phyloP scores from a whole-genome alignment of 2,113 vertebrate genomes.

The Sylvicapra grimmia region DNA sequence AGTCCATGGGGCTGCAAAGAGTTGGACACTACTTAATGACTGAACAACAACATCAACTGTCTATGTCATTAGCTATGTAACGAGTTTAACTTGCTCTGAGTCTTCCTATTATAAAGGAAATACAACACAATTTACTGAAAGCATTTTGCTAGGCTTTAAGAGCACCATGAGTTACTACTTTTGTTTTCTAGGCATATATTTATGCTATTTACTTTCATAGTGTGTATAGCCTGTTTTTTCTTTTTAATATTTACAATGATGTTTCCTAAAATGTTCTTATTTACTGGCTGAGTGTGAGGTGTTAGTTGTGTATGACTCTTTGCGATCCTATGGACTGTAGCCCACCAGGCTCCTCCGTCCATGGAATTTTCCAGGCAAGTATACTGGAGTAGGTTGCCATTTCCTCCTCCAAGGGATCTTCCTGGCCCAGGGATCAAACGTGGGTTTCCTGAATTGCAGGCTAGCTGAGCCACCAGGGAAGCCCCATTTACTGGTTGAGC shows the following conservation, averaged over 20 bases:
- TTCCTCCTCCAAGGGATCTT: neutral
- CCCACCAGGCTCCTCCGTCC: neutral
- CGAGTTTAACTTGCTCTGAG: neutral
- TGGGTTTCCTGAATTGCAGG: fast-evolving
- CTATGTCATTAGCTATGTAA: neutral
- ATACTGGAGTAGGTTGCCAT: neutral
- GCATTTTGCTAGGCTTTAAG: neutral
- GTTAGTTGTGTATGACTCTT: neutral
- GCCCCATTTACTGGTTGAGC: neutral
- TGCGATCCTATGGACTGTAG: neutral
- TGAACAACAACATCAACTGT: neutral
- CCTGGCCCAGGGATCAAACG: neutral
- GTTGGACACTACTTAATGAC: neutral
- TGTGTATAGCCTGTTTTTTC: neutral
- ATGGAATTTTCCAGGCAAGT: neutral
- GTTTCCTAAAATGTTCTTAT: neutral
- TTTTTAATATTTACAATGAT: neutral
- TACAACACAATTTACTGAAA: neutral
- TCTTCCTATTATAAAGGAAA: neutral
- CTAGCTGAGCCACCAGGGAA: neutral
- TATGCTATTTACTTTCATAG: neutral
- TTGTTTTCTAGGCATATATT: neutral
- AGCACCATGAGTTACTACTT: neutral
- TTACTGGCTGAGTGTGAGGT: neutral
- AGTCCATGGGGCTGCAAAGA: neutral